A percentile compares a stretch with the other conserved stretches of the same genome.
Conservation (phyloP, 2,888 invertebrate species). For the Ochropacha duplaris region DNA sequence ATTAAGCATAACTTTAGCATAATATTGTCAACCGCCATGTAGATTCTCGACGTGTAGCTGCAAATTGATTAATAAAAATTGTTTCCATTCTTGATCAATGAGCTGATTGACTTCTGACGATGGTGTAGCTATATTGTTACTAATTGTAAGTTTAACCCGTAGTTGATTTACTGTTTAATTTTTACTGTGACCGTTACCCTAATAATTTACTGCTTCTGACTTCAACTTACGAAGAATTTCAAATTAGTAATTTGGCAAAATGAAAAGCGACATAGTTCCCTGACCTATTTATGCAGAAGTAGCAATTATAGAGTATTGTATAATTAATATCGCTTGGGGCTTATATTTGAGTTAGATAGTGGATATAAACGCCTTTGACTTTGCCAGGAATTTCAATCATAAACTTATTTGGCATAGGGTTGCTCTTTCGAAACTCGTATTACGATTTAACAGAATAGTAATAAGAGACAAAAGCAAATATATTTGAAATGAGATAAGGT, state of each 20-base stretch:
- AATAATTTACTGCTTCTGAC: constrained; percentile 25
- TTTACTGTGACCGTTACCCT: constrained; percentile 8
- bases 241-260: constrained; percentile 5
- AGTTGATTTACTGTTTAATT: neutral
- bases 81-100: no score
- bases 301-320: neutral
- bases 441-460: no score
- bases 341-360: neutral
- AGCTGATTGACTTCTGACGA: no score
- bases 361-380: neutral
- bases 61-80: no score
- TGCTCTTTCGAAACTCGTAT: neutral
- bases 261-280: constrained; percentile 9
- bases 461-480: no score
- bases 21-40: no score
- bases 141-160: neutral
- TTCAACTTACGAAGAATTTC: constrained; percentile 1
- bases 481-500: no score
- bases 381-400: neutral
- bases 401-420: neutral
- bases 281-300: constrained; percentile 10
- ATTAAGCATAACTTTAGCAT: no score
- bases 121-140: no score
- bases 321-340: neutral
- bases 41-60: no score